These are phyloP conservation scores for Baccha elongata DNA, from an alignment of 2,888 invertebrate genomes.

Conservation along the genomic window DNA sequence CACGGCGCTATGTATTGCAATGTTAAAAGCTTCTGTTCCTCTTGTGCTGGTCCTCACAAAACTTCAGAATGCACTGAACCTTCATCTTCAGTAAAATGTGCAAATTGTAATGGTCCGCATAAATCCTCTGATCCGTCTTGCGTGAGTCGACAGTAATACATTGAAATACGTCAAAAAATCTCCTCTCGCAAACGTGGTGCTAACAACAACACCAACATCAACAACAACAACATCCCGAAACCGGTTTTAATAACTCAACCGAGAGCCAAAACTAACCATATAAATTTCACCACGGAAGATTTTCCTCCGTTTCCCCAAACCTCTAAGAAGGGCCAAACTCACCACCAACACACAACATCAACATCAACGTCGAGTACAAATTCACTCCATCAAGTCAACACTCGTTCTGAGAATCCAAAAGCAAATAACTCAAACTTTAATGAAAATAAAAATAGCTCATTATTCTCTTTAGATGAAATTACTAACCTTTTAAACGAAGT, in stretches of 20 bases:
- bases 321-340: background rate
- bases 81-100: background rate
- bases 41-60: background rate
- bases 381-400: background rate
- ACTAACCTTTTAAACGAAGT: background rate
- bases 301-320: background rate
- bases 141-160: background rate
- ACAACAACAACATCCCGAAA: background rate
- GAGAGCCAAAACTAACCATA: background rate
- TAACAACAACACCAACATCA: background rate
- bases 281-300: background rate
- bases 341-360: background rate
- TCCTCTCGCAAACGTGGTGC: background rate
- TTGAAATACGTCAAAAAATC: background rate
- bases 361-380: background rate
- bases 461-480: slow-evolving; percentile 2
- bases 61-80: background rate
- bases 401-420: background rate
- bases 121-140: background rate
- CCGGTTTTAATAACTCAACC: background rate
- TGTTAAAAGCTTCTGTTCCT: background rate
- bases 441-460: background rate
- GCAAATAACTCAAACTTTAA: background rate
- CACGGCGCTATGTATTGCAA: background rate
- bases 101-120: background rate